Conservation (phyloP, 1,140 invertebrate species). For the Philotrypesis tridentata region DNA sequence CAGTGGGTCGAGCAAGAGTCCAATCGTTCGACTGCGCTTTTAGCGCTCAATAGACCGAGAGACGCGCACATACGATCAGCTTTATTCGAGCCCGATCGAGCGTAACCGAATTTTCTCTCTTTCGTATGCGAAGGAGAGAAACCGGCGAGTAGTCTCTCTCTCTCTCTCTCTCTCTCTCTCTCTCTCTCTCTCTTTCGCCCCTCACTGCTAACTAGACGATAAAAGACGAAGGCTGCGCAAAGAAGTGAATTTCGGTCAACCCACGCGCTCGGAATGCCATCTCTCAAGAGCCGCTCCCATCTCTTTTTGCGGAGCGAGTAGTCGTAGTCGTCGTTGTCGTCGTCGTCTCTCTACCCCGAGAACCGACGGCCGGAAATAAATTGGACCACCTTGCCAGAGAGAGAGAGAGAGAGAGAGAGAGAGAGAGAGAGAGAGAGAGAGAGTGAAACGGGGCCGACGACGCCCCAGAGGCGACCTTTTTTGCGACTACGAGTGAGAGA, state of each 20-base stretch:
- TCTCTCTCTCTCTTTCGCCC: too few relatives aligned
- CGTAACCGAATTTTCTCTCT: neutral
- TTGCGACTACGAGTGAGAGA: too few relatives aligned
- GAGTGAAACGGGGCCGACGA: slow-evolving; percentile 10
- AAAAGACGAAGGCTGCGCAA: neutral
- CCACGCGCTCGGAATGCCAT: neutral
- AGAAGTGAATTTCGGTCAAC: neutral
- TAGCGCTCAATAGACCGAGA: slow-evolving; percentile 42
- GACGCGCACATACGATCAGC: slow-evolving; percentile 6
- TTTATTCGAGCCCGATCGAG: neutral
- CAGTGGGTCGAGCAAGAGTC: slow-evolving; percentile 48
- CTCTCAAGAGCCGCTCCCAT: neutral
- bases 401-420: neutral
- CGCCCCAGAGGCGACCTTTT: slow-evolving; percentile 21
- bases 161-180: too few relatives aligned
- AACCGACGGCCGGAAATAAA: slow-evolving; percentile 32
- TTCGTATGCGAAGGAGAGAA: too few relatives aligned
- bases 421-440: neutral
- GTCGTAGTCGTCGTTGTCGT: neutral
- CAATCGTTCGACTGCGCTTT: slow-evolving; percentile 7
- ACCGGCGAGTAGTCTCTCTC: too few relatives aligned
- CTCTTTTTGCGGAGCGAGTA: neutral
- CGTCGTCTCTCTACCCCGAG: neutral
- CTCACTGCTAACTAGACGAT: neutral
- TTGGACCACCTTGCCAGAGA: slow-evolving; percentile 39